These are phyloP conservation scores for Styela plicata DNA, from an alignment of 23 tunicate species.

Conservation along the genomic window DNA sequence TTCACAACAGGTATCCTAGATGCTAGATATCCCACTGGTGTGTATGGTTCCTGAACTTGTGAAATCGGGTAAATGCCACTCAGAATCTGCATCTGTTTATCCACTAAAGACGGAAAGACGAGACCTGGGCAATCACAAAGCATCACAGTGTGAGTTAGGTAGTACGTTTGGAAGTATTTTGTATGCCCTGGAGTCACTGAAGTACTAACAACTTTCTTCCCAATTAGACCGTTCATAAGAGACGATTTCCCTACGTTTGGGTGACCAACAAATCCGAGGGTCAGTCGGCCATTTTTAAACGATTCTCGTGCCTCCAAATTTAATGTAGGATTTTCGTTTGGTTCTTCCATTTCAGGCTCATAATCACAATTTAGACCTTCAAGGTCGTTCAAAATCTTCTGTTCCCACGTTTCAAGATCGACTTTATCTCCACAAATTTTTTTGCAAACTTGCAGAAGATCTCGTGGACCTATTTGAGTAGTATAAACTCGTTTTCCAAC, in stretches of 20 bases:
- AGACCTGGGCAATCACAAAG: constrained; percentile 92
- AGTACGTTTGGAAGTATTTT: constrained; percentile 90
- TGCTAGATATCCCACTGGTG: constrained; percentile 88
- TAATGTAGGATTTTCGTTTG: neutral
- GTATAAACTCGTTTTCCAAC: constrained; percentile 59
- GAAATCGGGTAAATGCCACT: constrained; percentile 92
- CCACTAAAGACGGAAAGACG: constrained; percentile 85
- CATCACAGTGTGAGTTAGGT: constrained; percentile 59
- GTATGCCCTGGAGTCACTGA: constrained; percentile 98
- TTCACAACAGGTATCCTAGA: constrained; percentile 64
- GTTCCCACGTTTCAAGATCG: constrained; percentile 63
- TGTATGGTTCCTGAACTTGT: constrained; percentile 95
- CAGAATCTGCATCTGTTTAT: constrained; percentile 81
- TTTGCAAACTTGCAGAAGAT: constrained; percentile 50
- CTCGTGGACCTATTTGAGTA: constrained; percentile 84
- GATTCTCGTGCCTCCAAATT: neutral
- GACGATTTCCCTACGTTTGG: constrained; percentile 98
- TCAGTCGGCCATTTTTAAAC: constrained; percentile 49
- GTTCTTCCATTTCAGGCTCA: constrained; percentile 6
- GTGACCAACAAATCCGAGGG: constrained; percentile 87
- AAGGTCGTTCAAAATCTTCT: constrained; percentile 62
- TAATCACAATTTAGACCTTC: neutral
- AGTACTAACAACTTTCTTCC: constrained; percentile 84
- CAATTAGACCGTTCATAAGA: constrained; percentile 91
- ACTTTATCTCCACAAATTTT: constrained; percentile 73